phyloP scores from a whole-genome alignment of 2,888 invertebrate genomes.

The Abrostola triplasia region DNA sequence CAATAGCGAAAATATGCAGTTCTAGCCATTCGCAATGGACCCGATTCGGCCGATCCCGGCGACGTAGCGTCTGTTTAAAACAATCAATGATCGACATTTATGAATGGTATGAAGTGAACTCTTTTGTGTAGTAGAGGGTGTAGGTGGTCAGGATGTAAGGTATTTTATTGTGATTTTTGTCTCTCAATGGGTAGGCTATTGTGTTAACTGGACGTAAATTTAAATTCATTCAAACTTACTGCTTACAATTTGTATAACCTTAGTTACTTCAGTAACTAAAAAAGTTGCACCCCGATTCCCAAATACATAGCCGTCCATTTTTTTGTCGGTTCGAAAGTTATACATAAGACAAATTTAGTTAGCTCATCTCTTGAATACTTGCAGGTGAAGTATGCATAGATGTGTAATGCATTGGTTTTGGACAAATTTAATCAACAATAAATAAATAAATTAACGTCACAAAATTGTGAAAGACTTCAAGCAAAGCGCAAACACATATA shows the following conservation, averaged over 20 bases:
- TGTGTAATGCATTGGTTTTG: too few relatives aligned
- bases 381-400: too few relatives aligned
- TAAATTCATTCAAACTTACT: slow-evolving; percentile 37
- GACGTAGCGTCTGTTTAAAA: slow-evolving; percentile 86
- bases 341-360: too few relatives aligned
- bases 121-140: slow-evolving; percentile 64
- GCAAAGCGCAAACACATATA: background rate
- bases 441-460: too few relatives aligned
- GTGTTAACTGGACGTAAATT: slow-evolving; percentile 24
- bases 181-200: slow-evolving; percentile 43
- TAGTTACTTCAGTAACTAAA: slow-evolving; percentile 2
- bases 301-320: too few relatives aligned
- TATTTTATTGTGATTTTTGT: slow-evolving; percentile 69
- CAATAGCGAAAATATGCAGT: slow-evolving; percentile 74
- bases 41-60: slow-evolving; percentile 68
- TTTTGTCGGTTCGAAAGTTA: too few relatives aligned
- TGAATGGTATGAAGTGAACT: slow-evolving; percentile 85
- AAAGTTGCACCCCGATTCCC: too few relatives aligned
- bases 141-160: slow-evolving; percentile 79
- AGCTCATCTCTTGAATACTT: too few relatives aligned
- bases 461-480: too few relatives aligned
- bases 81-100: slow-evolving; percentile 86
- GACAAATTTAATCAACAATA: too few relatives aligned
- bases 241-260: slow-evolving; percentile 25
- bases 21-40: slow-evolving; percentile 68